These are phyloP conservation scores for Eupithecia subumbrata DNA, from an alignment of 2,888 invertebrate genomes.

Conservation along the genomic window DNA sequence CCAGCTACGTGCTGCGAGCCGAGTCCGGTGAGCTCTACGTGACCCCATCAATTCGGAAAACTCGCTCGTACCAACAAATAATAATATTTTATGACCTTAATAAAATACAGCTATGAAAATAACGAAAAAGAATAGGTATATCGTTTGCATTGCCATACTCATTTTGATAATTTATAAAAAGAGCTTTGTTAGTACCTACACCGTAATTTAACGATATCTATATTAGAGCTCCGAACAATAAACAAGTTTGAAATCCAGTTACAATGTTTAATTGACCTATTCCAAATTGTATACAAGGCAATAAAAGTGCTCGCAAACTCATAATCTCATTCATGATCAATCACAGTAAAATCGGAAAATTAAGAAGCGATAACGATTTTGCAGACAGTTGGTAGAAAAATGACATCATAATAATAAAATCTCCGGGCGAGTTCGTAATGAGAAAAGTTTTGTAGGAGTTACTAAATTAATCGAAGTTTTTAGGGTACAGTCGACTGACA, in stretches of 20 bases:
- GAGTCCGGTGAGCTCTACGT: conserved; percentile 47
- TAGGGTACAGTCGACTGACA: conserved; percentile 46
- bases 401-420: conserved; percentile 52
- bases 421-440: conserved; percentile 53
- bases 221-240: neutral
- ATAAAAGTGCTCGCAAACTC: conserved; percentile 4
- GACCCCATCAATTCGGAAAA: conserved; percentile 43
- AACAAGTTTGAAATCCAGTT: neutral
- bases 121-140: neutral
- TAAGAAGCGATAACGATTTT: conserved; percentile 28
- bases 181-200: neutral
- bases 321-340: conserved; percentile 15
- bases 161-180: neutral
- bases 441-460: conserved; percentile 60
- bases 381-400: conserved; percentile 45
- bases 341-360: conserved; percentile 23
- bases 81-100: conserved; percentile 9
- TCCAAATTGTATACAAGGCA: neutral
- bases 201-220: neutral
- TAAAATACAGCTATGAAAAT: conserved; percentile 12
- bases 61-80: conserved; percentile 29
- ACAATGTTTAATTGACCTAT: neutral
- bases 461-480: conserved; percentile 62
- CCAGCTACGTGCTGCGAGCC: conserved; percentile 53
- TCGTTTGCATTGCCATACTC: neutral